Conservation (phyloP, 1,140 invertebrate genomes). For the Caenorhabditis brenneri region DNA sequence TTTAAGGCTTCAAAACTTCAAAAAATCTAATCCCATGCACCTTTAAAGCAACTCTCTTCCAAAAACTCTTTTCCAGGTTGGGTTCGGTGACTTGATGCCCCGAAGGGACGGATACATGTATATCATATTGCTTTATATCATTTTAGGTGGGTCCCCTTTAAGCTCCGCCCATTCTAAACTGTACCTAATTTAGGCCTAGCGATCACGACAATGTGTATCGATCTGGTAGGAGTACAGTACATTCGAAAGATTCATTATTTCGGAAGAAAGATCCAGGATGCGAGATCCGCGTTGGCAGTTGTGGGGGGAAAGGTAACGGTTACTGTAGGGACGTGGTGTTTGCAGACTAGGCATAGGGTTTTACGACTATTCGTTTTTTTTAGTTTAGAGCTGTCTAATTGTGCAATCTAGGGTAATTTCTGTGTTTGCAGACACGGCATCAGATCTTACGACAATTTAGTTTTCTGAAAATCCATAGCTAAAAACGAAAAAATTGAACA, state of each 20-base stretch:
- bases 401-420: too few species aligned
- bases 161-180: too few species aligned
- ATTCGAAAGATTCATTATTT: constrained; percentile 71
- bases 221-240: constrained; percentile 64
- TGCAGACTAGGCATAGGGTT: too few species aligned
- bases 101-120: constrained; percentile 69
- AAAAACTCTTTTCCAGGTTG: constrained; percentile 59
- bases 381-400: too few species aligned
- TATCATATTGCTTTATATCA: constrained; percentile 69
- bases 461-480: too few species aligned
- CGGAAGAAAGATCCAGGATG: constrained; percentile 70
- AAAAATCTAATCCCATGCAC: too few species aligned
- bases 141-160: constrained; percentile 59
- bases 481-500: too few species aligned
- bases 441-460: too few species aligned
- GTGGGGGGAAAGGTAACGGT: constrained; percentile 67
- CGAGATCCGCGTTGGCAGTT: constrained; percentile 68
- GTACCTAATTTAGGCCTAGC: constrained; percentile 60
- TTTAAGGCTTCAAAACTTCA: too few species aligned
- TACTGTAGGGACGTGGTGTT: background rate
- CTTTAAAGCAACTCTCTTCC: too few species aligned
- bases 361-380: too few species aligned
- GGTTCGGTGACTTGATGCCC: constrained; percentile 71
- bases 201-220: constrained; percentile 71
- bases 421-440: too few species aligned